Base-by-base conservation (phyloP, 2,113 vertebrate genomes). In the Hypomesus transpacificus region DNA sequence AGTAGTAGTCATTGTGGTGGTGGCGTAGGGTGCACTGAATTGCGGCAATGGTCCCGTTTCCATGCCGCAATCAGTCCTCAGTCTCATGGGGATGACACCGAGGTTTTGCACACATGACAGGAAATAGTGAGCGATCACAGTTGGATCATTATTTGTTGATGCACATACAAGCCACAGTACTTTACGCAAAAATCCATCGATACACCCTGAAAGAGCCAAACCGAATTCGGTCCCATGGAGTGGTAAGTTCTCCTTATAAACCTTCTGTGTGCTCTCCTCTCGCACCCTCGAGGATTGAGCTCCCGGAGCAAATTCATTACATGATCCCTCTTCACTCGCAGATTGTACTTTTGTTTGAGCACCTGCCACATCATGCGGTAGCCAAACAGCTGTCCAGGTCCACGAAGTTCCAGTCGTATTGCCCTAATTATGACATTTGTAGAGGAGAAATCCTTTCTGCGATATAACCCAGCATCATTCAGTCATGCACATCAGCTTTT, bases 141-240 rank as follows among this genome's bases (percentile, higher is more conserved):
- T 53, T 53, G 52, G 52, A 9, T 53, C 11, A 53, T 53, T 53
- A 53, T 53, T 53, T 53, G 52, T 53, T 53, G 76, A 16, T 53
- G 79, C 79, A 74, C 79, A 75, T 60, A 2, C 18, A 66, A 83
- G 73, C 66, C 78, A 84, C 68, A 79, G 11, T 6, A 82, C 53
- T 76, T 72, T 76, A 63, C 34, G 64, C 14, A 74, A 84, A 75
- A 82, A 82, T 34, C 79, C 81, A 77, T 83, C 76, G 8, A 81
- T 81, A 20, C 74, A 83, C 5, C 78, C 74, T 14, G 67, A 79
- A n/a, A 79, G 17, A 14, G 69, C 74, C 46, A 82, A 63, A 69
- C 69, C 71, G 17, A 69, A 83, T 34, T 34, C 31, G 31, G 31
- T 34, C 31, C 31, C 31, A 34, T 34, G 3, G 31, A 34, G 6